Evolutionary conservation across 2,113 vertebrate species (phyloP).

Genomic region (Gadus chalcogrammus): DNA sequence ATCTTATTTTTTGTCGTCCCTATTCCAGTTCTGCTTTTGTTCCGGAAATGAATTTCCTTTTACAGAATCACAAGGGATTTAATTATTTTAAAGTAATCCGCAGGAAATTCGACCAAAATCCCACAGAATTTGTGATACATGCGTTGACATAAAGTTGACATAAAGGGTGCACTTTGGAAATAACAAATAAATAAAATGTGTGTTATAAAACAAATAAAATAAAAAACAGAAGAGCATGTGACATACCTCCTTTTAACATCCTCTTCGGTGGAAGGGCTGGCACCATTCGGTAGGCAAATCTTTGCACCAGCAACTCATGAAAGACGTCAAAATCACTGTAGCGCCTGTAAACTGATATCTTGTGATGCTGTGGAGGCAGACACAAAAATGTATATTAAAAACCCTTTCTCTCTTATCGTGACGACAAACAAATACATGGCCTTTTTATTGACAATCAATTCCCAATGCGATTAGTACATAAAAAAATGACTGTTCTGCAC

Average conservation of each 20-base stretch:
- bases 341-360: conserved; percentile 84
- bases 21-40: not conserved
- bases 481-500: too few relatives aligned
- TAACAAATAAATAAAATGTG: not conserved
- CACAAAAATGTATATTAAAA: not conserved
- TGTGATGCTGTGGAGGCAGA: conserved; percentile 75
- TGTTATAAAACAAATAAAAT: not conserved
- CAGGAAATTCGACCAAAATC: too few relatives aligned
- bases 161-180: too few relatives aligned
- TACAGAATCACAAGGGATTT: too few relatives aligned
- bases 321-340: conserved; percentile 97
- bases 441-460: too few relatives aligned
- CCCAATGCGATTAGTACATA: too few relatives aligned
- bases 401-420: not conserved
- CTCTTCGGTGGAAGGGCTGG: conserved; percentile 92
- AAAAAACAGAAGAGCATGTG: not conserved
- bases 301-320: conserved; percentile 90
- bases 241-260: conserved; percentile 87
- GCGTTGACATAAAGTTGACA: too few relatives aligned
- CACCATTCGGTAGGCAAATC: conserved; percentile 91
- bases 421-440: too few relatives aligned
- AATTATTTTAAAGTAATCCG: too few relatives aligned
- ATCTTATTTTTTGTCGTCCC: not conserved
- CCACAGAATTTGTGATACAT: too few relatives aligned
- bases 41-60: too few relatives aligned